Evolutionary conservation across 2,888 invertebrate species (phyloP), one percentile per base, ranked within the genome.

Genomic region (Lamellibrachia satsuma): DNA sequence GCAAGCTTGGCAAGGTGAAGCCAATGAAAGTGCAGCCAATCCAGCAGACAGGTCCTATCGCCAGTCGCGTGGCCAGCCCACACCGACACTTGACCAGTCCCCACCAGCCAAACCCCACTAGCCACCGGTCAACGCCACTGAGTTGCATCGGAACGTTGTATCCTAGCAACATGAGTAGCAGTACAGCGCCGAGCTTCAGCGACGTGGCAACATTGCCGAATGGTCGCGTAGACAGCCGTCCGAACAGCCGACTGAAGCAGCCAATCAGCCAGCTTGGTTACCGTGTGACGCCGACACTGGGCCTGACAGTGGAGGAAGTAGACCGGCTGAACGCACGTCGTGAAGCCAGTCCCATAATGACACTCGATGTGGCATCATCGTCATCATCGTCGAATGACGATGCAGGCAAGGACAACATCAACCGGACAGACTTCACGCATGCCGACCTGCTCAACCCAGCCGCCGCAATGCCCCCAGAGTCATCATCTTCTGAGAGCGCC

Each of bases 331-430:
- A 98, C 96, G 98, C 98, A 1, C 97, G 98, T 92, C 98, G 98
- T 55, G 98, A 98, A 55, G 98, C 98, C 90, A 99, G 98, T 96
- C 97, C 99, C 94, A 98, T 99, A 3, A 98, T 98, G 90, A 98
- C 99, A 3, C 97, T 99, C 95, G 99, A 99, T 96, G 98, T 98
- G 0, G 98, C 99, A n/a, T 98, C 98, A 57, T 98, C 98, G 94
- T 98, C 97, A 9, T 51, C 91, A 91, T 91, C 91, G 75, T 91
- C 92, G 60, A 92, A 52, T n/a, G 93, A 93, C 27, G 55, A 92
- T 51, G 60, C 92, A 4, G 52, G 15, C 9, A 52, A 15, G 27
- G 93, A 93, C 92, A 52, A 92, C n/a, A 94, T 93, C 91, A 93
- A 92, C 92, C 92, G 90, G 22, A 93, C 94, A 15, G 93, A 93